Evolutionary conservation across 2,113 vertebrate genomes (phyloP).

Genomic region (Ploceus nigricollis): DNA sequence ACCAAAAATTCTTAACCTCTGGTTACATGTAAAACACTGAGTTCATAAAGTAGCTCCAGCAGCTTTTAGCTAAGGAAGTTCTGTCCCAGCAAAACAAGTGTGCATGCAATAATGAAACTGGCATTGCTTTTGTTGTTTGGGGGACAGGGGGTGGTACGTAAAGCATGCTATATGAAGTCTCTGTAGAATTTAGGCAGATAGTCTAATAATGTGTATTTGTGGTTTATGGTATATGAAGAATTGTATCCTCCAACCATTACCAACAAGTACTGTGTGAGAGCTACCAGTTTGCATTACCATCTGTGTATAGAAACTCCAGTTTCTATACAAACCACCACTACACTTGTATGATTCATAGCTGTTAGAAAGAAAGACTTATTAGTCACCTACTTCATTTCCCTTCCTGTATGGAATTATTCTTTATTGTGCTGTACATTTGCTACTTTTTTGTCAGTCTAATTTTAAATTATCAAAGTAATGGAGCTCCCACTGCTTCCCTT

Average conservation of each 20-base stretch:
- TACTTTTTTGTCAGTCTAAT: constrained; percentile 8
- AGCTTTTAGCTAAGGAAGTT: not conserved
- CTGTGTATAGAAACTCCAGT: not conserved
- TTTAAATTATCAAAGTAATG: constrained; percentile 16
- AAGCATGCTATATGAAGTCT: not conserved
- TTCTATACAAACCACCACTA: not conserved
- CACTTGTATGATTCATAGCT: constrained; percentile 9
- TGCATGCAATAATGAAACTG: not conserved
- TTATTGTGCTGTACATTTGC: not conserved
- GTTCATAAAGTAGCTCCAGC: not conserved
- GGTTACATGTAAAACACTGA: not conserved
- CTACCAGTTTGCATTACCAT: not conserved
- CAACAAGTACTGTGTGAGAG: not conserved
- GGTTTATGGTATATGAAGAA: not conserved
- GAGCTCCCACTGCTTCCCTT: not conserved
- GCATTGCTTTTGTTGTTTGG: not conserved
- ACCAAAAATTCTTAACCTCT: not conserved
- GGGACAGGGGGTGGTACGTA: not conserved
- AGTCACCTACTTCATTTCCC: constrained; percentile 22
- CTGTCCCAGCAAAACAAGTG: not conserved
- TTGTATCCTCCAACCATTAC: not conserved
- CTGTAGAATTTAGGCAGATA: not conserved
- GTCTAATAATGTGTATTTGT: not conserved
- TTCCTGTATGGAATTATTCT: constrained; percentile 23
- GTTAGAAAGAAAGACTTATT: constrained; percentile 1